A percentile compares a stretch with the other conserved stretches of the same genome.
Evolutionary conservation across 2,113 vertebrate species (phyloP).

Genomic region (Mystacornis crossleyi): DNA sequence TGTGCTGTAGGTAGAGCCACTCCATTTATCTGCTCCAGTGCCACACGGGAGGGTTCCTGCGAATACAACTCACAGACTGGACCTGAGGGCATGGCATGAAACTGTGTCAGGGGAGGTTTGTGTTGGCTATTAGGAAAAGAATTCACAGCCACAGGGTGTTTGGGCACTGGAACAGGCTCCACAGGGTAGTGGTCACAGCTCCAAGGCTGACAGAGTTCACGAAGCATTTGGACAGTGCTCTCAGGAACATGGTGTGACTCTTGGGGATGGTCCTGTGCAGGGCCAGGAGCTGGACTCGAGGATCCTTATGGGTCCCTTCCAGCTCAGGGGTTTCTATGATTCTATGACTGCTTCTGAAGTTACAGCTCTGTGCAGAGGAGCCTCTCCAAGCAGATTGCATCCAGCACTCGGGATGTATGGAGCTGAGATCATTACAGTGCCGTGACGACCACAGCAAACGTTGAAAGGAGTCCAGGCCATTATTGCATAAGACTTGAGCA

Average conservation of each 20-base stretch:
- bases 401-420: background rate
- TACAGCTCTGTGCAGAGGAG: background rate
- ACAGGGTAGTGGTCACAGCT: background rate
- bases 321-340: background rate
- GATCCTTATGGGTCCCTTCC: background rate
- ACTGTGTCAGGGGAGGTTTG: background rate
- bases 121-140: background rate
- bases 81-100: background rate
- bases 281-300: background rate
- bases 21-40: accelerated
- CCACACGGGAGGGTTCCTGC: accelerated
- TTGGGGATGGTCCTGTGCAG: background rate
- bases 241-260: background rate
- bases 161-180: background rate
- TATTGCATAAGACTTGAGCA: background rate
- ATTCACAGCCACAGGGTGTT: background rate
- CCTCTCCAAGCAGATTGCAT: background rate
- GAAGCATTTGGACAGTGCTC: background rate
- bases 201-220: background rate
- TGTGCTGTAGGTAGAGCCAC: accelerated
- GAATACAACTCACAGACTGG: background rate
- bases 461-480: slow-evolving; percentile 23
- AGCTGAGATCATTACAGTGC: slow-evolving; percentile 9
- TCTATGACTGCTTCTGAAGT: background rate
- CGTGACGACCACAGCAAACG: background rate